Percentiles rank a stretch among this genome's conserved stretches.
Conservation (phyloP, 1,140 invertebrate genomes). For the Zaprionus ghesquierei region DNA sequence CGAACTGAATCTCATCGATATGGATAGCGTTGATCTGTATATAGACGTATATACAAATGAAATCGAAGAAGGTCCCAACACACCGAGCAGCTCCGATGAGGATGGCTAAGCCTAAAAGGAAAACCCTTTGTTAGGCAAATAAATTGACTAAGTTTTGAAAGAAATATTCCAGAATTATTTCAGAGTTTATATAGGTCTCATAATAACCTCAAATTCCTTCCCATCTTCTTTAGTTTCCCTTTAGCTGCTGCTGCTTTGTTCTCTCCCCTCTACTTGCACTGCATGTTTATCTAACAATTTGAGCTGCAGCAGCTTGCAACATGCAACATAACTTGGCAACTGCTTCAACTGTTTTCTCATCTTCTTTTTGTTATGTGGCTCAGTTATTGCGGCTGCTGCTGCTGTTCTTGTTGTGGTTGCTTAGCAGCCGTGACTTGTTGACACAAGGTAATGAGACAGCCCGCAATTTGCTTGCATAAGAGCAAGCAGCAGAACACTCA, state of each 20-base stretch:
- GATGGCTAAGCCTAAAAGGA: neutral
- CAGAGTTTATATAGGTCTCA: too few relatives aligned
- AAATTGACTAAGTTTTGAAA: neutral
- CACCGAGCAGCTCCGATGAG: neutral
- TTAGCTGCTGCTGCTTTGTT: neutral
- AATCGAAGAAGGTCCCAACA: neutral
- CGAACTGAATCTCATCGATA: slow-evolving; percentile 54
- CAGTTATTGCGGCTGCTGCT: slow-evolving; percentile 42
- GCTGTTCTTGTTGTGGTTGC: slow-evolving; percentile 34
- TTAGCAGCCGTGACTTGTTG: slow-evolving; percentile 70
- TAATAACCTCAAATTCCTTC: neutral
- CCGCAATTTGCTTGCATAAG: slow-evolving; percentile 76
- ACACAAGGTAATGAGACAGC: slow-evolving; percentile 77
- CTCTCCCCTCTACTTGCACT: neutral
- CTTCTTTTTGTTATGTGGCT: slow-evolving; percentile 14
- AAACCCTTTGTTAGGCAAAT: neutral
- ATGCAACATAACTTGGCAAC: slow-evolving; percentile 30
- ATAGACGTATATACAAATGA: slow-evolving; percentile 45
- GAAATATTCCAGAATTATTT: too few relatives aligned
- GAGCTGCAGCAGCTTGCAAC: slow-evolving; percentile 2
- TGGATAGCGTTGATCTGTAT: slow-evolving; percentile 52
- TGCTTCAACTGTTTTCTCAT: neutral
- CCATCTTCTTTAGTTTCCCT: neutral
- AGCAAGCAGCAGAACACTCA: slow-evolving; percentile 38
- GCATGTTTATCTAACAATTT: neutral